These are phyloP conservation scores for Apodemus sylvaticus DNA, from an alignment of 2,113 vertebrate species.

Conservation along the genomic window DNA sequence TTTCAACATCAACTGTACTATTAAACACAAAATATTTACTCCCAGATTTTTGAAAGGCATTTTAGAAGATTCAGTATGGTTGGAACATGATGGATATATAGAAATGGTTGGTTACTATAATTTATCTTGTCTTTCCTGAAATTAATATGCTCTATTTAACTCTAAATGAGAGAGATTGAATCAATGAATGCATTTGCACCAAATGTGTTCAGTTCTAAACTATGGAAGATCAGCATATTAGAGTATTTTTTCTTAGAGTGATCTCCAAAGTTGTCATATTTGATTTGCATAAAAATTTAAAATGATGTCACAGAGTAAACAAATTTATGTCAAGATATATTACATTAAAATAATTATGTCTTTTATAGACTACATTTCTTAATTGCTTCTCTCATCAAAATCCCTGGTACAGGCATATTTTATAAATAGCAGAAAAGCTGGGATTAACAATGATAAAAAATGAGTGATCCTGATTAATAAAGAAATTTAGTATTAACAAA, in stretches of 20 bases:
- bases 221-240: background rate
- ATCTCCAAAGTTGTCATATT: background rate
- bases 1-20: background rate
- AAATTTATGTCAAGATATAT: background rate
- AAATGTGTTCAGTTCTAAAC: background rate
- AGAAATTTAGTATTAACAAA: background rate
- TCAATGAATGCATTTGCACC: constrained; percentile 7
- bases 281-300: background rate
- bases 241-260: background rate
- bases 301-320: background rate
- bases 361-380: background rate
- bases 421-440: background rate
- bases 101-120: background rate
- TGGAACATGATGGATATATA: background rate
- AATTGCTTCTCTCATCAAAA: background rate
- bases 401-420: background rate
- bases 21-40: background rate
- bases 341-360: background rate
- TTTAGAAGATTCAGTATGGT: background rate
- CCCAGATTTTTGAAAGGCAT: background rate
- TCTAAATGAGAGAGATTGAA: background rate
- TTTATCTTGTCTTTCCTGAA: background rate
- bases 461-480: background rate
- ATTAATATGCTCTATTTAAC: background rate
- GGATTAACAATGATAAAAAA: background rate